A percentile compares a stretch with the other conserved stretches of the same genome.
These are phyloP conservation scores for Apostichopus leukothele DNA, from an alignment of 53 echinoderm and acorn worm genomes.

Conservation along the genomic window DNA sequence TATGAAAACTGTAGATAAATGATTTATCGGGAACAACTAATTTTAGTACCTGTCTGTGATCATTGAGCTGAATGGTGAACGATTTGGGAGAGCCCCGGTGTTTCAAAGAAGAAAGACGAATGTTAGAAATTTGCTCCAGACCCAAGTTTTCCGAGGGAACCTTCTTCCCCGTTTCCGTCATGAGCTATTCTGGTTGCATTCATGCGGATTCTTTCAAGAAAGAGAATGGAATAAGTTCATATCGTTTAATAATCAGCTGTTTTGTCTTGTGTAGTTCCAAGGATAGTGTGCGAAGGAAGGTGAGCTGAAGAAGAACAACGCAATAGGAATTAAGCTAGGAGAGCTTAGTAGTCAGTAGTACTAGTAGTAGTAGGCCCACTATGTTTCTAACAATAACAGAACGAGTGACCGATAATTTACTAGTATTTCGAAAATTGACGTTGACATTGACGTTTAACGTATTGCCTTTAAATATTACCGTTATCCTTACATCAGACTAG, in stretches of 20 bases:
- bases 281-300: constrained; percentile 87
- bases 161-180: constrained; percentile 59
- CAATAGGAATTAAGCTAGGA: neutral
- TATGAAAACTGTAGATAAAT: too few relatives aligned
- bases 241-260: constrained; percentile 77
- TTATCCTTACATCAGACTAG: too few relatives aligned
- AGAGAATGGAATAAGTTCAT: constrained; percentile 89
- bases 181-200: constrained; percentile 97
- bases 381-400: too few relatives aligned
- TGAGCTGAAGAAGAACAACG: constrained; percentile 45
- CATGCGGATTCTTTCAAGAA: constrained; percentile 94
- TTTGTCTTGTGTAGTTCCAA: constrained; percentile 90
- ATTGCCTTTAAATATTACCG: too few relatives aligned
- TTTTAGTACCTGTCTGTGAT: neutral
- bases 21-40: neutral
- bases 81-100: constrained; percentile 49
- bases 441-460: neutral
- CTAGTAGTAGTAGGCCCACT: too few relatives aligned
- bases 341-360: too few relatives aligned
- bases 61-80: constrained; percentile 24
- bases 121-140: neutral
- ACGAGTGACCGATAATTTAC: too few relatives aligned
- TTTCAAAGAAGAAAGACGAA: constrained; percentile 38
- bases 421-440: neutral
- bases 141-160: neutral